Evolutionary conservation across 2,113 vertebrate species (phyloP).

Genomic region (Ellobius talpinus): DNA sequence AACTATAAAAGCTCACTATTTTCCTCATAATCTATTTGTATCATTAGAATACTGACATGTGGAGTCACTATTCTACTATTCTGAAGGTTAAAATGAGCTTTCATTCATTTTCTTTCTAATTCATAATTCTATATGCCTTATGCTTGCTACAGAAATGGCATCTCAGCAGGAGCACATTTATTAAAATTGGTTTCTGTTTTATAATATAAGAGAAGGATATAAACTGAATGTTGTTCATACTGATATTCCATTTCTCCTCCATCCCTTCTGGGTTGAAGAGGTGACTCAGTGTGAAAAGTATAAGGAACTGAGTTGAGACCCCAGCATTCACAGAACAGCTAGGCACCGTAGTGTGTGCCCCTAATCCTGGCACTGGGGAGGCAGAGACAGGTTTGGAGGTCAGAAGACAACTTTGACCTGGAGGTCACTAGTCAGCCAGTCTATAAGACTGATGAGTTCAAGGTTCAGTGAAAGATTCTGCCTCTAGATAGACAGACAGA

Average conservation of each 20-base stretch:
- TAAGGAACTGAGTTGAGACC: background rate
- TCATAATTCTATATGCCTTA: slow-evolving; percentile 39
- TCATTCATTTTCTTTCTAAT: slow-evolving; percentile 52
- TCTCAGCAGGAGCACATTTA: slow-evolving; percentile 40
- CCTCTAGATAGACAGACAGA: background rate
- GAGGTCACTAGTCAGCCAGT: background rate
- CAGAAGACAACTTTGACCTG: too few species aligned
- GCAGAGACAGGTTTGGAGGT: too few species aligned
- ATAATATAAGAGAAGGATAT: background rate
- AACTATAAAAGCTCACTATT: slow-evolving; percentile 30
- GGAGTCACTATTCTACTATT: background rate
- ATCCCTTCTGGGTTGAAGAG: background rate
- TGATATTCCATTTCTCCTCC: background rate
- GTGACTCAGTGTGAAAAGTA: background rate
- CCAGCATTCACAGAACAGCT: background rate
- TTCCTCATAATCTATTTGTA: slow-evolving; percentile 18
- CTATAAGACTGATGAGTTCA: background rate
- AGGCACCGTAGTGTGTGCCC: background rate
- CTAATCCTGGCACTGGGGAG: background rate
- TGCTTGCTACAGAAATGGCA: slow-evolving; percentile 27
- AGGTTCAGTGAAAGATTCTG: background rate
- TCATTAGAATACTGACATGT: slow-evolving; percentile 9
- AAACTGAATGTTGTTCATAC: slow-evolving; percentile 16
- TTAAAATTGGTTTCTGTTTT: slow-evolving; percentile 48
- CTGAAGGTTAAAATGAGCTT: slow-evolving; percentile 35